These are phyloP conservation scores for Lithobates pipiens DNA, from an alignment of 2,797 vertebrate genomes.

Conservation along the genomic window DNA sequence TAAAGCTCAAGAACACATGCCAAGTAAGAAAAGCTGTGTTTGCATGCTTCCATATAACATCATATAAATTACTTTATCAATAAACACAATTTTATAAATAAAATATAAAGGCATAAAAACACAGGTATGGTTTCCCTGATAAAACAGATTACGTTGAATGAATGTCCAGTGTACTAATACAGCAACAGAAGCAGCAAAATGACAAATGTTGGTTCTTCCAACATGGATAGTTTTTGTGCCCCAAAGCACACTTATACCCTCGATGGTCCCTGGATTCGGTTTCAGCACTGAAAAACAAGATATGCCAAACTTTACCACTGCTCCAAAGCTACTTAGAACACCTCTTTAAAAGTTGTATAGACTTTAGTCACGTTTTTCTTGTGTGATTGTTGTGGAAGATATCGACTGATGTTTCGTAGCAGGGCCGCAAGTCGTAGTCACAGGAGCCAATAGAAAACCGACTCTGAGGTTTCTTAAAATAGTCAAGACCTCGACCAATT, in stretches of 20 bases:
- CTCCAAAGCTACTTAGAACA: neutral
- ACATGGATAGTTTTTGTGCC: neutral
- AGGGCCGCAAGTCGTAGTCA: conserved; percentile 93
- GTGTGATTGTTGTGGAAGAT: conserved; percentile 94
- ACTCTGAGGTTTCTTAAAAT: conserved; percentile 94
- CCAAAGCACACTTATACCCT: neutral
- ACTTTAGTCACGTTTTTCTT: conserved; percentile 75
- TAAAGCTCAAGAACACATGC: neutral
- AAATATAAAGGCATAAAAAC: neutral
- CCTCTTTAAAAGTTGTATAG: neutral
- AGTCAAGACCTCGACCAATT: conserved; percentile 97
- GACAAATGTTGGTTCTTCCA: neutral
- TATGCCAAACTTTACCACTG: neutral
- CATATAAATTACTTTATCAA: neutral
- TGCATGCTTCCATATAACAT: conserved; percentile 19
- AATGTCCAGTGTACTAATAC: neutral
- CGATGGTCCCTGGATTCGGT: neutral
- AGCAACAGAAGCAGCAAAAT: neutral
- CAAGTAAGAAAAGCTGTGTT: conserved; percentile 1
- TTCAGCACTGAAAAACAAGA: neutral
- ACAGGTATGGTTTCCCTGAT: neutral
- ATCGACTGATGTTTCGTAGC: conserved; percentile 94
- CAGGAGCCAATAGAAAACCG: conserved; percentile 91
- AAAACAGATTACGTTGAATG: neutral
- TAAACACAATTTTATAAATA: neutral